Conservation (phyloP, 2,113 vertebrate species). For the Pampusana beccarii region DNA sequence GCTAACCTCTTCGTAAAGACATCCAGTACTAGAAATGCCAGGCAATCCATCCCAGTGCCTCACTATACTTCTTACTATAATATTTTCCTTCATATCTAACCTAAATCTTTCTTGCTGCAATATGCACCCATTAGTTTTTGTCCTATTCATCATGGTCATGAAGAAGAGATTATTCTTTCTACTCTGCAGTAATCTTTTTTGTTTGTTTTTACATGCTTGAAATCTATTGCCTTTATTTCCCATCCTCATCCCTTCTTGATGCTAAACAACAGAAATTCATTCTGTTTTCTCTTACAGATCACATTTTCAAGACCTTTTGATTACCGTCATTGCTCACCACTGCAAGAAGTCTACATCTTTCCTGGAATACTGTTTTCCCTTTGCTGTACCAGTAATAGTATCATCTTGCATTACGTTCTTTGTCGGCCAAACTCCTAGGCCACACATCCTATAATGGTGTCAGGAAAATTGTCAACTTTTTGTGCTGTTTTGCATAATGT, state of each 20-base stretch:
- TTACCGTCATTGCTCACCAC: background rate
- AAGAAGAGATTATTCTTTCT: slow-evolving; percentile 28
- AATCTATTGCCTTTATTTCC: slow-evolving; percentile 30
- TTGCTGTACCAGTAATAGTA: background rate
- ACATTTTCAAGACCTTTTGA: background rate
- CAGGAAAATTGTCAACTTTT: background rate
- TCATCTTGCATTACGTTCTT: background rate
- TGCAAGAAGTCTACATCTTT: background rate
- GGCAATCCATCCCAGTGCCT: slow-evolving; percentile 1
- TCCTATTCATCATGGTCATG: slow-evolving; percentile 5
- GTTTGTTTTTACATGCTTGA: slow-evolving; percentile 4
- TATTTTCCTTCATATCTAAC: slow-evolving; percentile 24
- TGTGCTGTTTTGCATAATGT: background rate
- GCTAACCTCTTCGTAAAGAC: slow-evolving; percentile 6
- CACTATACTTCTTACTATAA: background rate
- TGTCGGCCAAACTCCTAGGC: background rate
- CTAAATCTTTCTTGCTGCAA: slow-evolving; percentile 35
- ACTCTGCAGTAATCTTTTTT: background rate
- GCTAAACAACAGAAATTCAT: background rate
- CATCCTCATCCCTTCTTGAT: background rate
- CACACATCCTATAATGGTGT: background rate
- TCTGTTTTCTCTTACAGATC: background rate
- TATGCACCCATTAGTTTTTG: background rate
- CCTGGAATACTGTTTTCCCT: background rate
- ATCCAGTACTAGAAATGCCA: background rate